Conservation (phyloP, 2,888 invertebrate genomes). For the Drosophila trichaetosa region DNA sequence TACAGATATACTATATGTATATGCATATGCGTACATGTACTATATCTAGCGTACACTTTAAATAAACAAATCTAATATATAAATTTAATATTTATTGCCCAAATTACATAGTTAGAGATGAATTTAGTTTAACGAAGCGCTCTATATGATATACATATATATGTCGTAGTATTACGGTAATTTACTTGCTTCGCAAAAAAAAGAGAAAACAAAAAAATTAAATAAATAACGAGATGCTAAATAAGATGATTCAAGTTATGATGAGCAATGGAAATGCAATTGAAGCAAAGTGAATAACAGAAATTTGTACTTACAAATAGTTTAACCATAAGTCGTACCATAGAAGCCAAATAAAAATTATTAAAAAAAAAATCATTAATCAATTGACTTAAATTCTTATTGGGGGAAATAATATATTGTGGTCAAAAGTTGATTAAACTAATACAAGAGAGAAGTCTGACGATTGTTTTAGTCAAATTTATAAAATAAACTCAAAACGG, state of each 20-base stretch:
- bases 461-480: too few relatives aligned
- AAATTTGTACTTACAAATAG: conserved; percentile 80
- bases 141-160: conserved; percentile 52
- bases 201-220: conserved; percentile 1
- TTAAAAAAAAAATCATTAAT: conserved; percentile 53
- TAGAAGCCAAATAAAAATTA: conserved; percentile 81
- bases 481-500: too few relatives aligned
- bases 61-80: conserved; percentile 67
- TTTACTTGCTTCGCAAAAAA: conserved; percentile 60
- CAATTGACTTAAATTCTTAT: conserved; percentile 6
- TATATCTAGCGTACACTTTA: conserved; percentile 52
- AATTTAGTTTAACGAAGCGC: conserved; percentile 75
- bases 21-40: conserved; percentile 30
- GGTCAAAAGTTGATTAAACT: background rate
- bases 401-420: background rate
- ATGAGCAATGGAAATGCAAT: conserved; percentile 71
- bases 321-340: conserved; percentile 78
- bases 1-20: conserved; percentile 37
- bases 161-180: conserved; percentile 65
- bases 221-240: conserved; percentile 38
- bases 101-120: conserved; percentile 76
- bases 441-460: too few relatives aligned
- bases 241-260: conserved; percentile 34
- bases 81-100: conserved; percentile 80
- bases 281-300: conserved; percentile 66